These are phyloP conservation scores for Vespertilio murinus DNA, from an alignment of 2,797 vertebrate genomes.

Conservation along the genomic window DNA sequence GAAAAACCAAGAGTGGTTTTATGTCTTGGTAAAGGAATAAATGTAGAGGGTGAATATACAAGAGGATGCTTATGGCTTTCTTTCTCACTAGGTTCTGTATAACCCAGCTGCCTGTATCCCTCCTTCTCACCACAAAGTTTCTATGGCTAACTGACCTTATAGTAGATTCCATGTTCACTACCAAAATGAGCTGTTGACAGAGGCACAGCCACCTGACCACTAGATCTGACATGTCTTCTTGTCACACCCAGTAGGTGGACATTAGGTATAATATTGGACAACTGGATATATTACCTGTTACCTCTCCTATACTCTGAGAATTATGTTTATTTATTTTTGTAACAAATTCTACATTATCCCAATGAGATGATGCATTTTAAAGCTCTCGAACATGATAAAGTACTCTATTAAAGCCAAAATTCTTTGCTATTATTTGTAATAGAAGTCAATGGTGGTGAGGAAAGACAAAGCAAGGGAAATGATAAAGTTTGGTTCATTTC, in stretches of 20 bases:
- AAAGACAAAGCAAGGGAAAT: slow-evolving; percentile 47
- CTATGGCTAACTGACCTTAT: background rate
- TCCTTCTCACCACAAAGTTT: background rate
- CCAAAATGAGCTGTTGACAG: background rate
- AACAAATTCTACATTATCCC: background rate
- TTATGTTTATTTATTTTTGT: background rate
- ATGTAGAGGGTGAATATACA: rapidly evolving
- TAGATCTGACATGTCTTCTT: background rate
- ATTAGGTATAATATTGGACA: background rate
- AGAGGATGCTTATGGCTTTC: rapidly evolving
- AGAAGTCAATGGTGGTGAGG: background rate
- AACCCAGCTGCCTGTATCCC: rapidly evolving
- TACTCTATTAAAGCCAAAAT: background rate
- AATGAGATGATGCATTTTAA: background rate
- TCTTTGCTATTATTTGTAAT: slow-evolving; percentile 38
- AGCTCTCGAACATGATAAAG: slow-evolving; percentile 18
- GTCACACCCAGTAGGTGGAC: background rate
- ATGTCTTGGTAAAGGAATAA: background rate
- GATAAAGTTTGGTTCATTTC: slow-evolving; percentile 32
- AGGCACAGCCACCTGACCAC: background rate
- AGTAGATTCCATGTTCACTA: background rate
- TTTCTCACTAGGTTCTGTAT: background rate
- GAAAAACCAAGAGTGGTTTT: background rate
- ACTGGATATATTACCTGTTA: background rate
- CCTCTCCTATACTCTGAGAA: background rate